Evolutionary conservation across 1,140 invertebrate species (phyloP), one percentile per base, ranked within the genome.

Genomic region (Calliphora vicina): DNA sequence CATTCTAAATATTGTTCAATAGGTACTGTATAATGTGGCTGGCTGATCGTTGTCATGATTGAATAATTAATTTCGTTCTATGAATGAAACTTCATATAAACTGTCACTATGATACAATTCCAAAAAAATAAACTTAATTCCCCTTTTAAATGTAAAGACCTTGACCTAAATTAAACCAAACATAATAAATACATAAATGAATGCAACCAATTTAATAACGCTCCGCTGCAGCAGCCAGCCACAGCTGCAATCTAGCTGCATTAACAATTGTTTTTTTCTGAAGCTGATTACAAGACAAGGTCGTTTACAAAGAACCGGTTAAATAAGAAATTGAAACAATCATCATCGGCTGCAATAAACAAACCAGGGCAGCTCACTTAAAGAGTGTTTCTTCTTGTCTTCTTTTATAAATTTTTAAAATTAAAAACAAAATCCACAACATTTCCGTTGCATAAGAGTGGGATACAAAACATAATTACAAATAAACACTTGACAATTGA

Each of bases 291-390:
- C 61, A 23, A 67, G 61, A 67, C 61, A 67, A 67, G 61, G 61
- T 67, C 61, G 23, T 67, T 50, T 67, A 67, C 61, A 67, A 67
- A 67, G 61, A 67, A 67, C 61, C 61, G 61, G 61, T 67, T 67
- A 25, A 12, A n/a, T n/a, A 57, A 57, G 17, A 57, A 1, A 57
- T n/a, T 17, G 50, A 67, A 35, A 35, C 4, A 35, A 35, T 2
- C 1, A 5, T 35, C 35, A 35, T n/a, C n/a, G n/a, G 4, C 35
- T 6, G 10, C 35, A 29, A 29, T 29, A 2, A 29, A 29, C 2
- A 29, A 29, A 29, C 29, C 29, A 29, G 29, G 2, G 29, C 29
- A 29, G n/a, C n/a, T n/a, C n/a, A n/a, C n/a, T n/a, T n/a, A n/a
- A n/a, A n/a, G 29, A 29, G 29, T 29, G 8, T 2, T 29, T 3